Conservation (phyloP, 2,113 vertebrate genomes). For the Anolis sagrei region DNA sequence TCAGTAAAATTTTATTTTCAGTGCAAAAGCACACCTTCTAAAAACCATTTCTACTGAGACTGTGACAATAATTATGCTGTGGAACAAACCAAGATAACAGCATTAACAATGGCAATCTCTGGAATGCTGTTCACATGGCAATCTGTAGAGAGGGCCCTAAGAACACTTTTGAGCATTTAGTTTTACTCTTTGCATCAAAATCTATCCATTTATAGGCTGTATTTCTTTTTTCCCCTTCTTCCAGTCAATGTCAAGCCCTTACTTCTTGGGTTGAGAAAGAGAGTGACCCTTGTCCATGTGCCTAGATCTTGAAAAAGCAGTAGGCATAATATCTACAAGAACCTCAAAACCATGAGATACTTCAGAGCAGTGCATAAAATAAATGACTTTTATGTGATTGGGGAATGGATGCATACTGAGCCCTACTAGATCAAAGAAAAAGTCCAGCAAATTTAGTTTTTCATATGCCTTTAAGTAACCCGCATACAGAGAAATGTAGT, state of each 20-base stretch:
- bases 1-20: background rate
- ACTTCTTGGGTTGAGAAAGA: background rate
- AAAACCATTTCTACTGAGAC: constrained; percentile 24
- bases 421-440: background rate
- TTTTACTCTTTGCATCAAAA: background rate
- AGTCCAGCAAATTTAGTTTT: background rate
- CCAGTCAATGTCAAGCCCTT: background rate
- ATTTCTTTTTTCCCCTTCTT: background rate
- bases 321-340: fast-evolving
- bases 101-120: background rate
- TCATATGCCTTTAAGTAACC: background rate
- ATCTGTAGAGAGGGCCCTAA: background rate
- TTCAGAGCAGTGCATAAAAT: background rate
- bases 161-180: background rate
- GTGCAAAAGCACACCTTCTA: constrained; percentile 17
- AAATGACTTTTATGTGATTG: background rate
- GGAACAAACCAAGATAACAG: background rate
- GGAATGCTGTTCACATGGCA: background rate
- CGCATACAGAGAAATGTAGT: background rate
- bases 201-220: background rate
- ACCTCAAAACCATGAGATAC: background rate
- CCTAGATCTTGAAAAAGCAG: background rate
- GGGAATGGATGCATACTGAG: background rate
- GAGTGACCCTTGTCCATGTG: background rate
- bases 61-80: background rate